A percentile compares a stretch with the other conserved stretches of the same genome.
phyloP scores from a whole-genome alignment of 1,140 invertebrate genomes.

The Sarcophaga bullata region DNA sequence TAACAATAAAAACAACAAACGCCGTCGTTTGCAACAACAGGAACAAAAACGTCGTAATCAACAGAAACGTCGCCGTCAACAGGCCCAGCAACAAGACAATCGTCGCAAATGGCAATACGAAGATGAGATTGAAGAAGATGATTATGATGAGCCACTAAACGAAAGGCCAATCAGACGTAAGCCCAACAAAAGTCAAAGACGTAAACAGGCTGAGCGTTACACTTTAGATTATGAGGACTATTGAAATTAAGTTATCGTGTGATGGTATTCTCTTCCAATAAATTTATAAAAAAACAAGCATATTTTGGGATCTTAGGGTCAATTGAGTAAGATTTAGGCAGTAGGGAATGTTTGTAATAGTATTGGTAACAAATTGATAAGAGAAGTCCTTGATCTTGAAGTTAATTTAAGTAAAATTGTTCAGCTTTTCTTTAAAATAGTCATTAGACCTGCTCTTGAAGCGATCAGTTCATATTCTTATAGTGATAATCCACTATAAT shows the following conservation, averaged over 20 bases:
- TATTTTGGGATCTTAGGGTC: no score
- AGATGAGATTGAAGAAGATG: not conserved
- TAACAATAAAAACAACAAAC: conserved; percentile 25
- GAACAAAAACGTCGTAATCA: conserved; percentile 47
- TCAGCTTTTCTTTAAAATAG: no score
- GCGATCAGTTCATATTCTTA: no score
- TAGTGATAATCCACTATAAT: no score
- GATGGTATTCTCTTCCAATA: not conserved
- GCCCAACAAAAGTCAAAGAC: not conserved
- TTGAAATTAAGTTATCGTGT: not conserved
- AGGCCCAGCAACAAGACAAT: conserved; percentile 44
- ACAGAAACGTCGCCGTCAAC: conserved; percentile 44
- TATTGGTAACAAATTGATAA: no score
- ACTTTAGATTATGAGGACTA: conserved; percentile 5
- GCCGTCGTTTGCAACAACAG: conserved; percentile 47
- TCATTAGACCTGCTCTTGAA: no score
- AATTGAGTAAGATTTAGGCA: no score
- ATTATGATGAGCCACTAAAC: conserved; percentile 45
- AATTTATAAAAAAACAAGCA: no score
- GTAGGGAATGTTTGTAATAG: no score
- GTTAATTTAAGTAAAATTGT: no score
- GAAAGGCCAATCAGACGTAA: conserved; percentile 45
- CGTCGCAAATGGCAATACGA: conserved; percentile 44
- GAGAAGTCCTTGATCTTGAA: no score
- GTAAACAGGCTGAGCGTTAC: conserved; percentile 21